Evolutionary conservation across 1,140 invertebrate genomes (phyloP).

Genomic region (Drosophila tropicalis): DNA sequence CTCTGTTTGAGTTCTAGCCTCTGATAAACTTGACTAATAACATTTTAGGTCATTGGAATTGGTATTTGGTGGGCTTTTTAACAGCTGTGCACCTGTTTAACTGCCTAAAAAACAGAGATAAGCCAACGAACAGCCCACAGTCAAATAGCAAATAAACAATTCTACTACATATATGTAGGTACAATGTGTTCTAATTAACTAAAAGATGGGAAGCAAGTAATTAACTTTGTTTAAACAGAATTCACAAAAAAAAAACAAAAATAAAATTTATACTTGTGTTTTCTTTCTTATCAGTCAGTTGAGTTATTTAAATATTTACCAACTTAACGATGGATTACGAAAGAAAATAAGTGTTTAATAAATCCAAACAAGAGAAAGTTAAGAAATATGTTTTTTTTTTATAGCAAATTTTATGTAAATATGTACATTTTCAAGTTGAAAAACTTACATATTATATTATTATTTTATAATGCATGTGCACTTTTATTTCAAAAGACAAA

Average conservation of each 20-base stretch:
- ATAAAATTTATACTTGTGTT: conserved; percentile 15
- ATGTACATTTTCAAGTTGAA: background rate
- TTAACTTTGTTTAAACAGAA: conserved; percentile 42
- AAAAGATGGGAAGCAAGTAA: conserved; percentile 34
- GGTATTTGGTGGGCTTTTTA: conserved; percentile 8
- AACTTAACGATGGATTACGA: background rate
- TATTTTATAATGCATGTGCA: background rate
- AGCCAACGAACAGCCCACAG: conserved; percentile 8
- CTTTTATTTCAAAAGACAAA: background rate
- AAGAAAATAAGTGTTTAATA: background rate
- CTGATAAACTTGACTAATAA: conserved; percentile 8
- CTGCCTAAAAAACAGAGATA: conserved; percentile 31
- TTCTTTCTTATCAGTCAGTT: background rate
- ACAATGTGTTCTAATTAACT: conserved; percentile 63
- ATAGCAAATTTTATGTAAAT: background rate
- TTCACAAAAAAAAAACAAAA: background rate
- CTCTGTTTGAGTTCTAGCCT: background rate
- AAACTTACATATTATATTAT: background rate
- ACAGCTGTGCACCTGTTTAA: background rate
- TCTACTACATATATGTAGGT: conserved; percentile 7
- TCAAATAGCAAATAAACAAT: conserved; percentile 54
- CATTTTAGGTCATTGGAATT: conserved; percentile 14
- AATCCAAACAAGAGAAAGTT: background rate
- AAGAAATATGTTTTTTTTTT: no score
- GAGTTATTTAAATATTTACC: background rate